Base-by-base conservation (phyloP, 2,888 invertebrate species). In the Drosophila trichaetosa region DNA sequence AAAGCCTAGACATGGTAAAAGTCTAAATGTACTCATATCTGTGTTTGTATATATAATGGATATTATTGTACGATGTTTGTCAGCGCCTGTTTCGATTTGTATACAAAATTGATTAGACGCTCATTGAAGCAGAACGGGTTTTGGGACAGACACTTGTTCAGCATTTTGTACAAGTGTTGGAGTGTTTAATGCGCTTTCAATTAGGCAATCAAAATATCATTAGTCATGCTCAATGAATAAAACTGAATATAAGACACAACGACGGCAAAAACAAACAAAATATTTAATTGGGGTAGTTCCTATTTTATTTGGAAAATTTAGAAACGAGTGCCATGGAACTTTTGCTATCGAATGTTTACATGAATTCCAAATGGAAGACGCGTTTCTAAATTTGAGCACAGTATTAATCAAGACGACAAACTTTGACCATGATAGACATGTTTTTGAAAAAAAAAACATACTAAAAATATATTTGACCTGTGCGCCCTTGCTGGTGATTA, bases 191-290 rank as follows among this genome's bases (percentile, higher is more conserved):
- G 69, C 56, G 67, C 66, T 62, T 76, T 72, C 73, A 83, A 83
- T 72, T 70, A 68, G 76, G 70, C 83, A 73, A 87, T 85, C 70
- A 85, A 87, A 77, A 69, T 77, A 73, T 58, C 71, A 87, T 89
- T 87, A 76, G 66, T 82, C 65, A 69, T 53, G 61, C 63, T 29
- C 52, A 6, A 27, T 36, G 40, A 38, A 49, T 61, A 49, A 18
- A 36, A 3, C 18, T 21, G 40, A 68, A 58, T 65, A 38, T 29
- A 38, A 66, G 66, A 64, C 69, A 2, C 36, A 42, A 27, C 21
- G 56, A 54, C 66, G 70, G 51, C 63, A 27, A 31, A 46, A 46
- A n/a, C 34, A 65, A 65, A 34, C 33, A 21, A 60, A 57, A 36
- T n/a, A 36, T 36, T 34, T 29, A 29, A 10, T 49, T 27, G n/a